Percentiles rank a stretch among this genome's conserved stretches.
Conservation (phyloP, 2,797 vertebrate genomes). For the Anisognathus igniventris region DNA sequence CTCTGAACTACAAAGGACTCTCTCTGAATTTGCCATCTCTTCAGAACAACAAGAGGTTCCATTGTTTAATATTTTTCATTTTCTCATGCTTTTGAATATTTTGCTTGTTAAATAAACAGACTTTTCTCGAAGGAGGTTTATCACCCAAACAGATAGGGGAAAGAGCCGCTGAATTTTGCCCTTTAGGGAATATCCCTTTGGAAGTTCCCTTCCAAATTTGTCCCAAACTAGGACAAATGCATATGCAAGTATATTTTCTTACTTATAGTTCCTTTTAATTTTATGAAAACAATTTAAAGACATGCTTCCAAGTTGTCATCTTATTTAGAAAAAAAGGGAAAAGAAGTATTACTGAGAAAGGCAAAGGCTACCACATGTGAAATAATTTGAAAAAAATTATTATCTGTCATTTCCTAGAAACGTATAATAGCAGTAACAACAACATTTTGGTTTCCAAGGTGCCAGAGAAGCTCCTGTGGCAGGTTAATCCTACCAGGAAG, state of each 20-base stretch:
- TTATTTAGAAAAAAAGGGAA: neutral
- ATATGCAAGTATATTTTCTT: neutral
- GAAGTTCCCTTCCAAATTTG: neutral
- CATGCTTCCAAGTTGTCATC: neutral
- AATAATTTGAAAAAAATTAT: neutral
- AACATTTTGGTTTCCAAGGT: constrained; percentile 7
- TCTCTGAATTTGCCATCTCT: neutral
- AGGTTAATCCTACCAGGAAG: neutral
- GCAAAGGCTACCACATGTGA: neutral
- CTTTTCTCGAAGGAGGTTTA: neutral
- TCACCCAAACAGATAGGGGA: fast-evolving
- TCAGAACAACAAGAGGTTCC: neutral
- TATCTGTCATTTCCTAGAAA: neutral
- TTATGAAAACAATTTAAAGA: neutral
- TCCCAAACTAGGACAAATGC: neutral
- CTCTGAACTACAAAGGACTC: neutral
- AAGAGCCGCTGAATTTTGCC: neutral
- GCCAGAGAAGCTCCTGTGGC: neutral
- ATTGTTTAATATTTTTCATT: neutral
- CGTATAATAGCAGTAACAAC: neutral
- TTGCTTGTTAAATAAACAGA: neutral
- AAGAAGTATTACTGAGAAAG: neutral
- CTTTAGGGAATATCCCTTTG: neutral
- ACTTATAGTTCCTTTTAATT: neutral
- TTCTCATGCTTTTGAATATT: neutral